Base-by-base conservation (phyloP, 2,797 vertebrate genomes). In the Chromobotia macracanthus region DNA sequence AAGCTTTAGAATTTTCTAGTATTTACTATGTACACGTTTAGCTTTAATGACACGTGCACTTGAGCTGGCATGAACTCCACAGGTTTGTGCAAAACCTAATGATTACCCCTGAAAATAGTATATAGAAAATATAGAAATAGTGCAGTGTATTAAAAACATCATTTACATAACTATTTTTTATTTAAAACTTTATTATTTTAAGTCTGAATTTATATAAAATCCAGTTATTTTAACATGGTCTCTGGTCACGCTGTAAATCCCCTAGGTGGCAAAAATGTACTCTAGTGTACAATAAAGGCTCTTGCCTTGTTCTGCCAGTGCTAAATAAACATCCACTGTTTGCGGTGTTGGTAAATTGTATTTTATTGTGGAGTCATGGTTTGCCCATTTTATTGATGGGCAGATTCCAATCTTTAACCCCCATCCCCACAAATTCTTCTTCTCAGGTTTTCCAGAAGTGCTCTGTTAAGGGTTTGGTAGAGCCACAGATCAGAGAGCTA, bases 371-470 rank as follows among this genome's bases (percentile, higher is more conserved):
- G 5, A 6, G n/a, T 35, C 19, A 35, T 19, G 61, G 23, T 48
- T 46, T 61, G 60, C 65, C 86, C 81, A 79, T 63, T 82, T 63
- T 82, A 82, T 48, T 85, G 72, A 81, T 86, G 41, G 38, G 23
- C 8, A 56, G 55, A 81, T 82, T 76, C 12, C 50, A 70, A 63
- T 69, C 55, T 84, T 79, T 88, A 82, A 85, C 74, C 75, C 86
- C 56, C 87, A 78, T 88, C 85, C 79, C 68, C 83, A 74, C 77
- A 86, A 87, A 85, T 84, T 93, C 87, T 94, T 93, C 94, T 92
- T 91, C 90, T 90, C 91, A 99, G 97, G 97, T 96, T 90, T 98
- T 98, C 96, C 96, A 99, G 97, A 98, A 96, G 95, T 98, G 95
- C 92, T 93, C 96, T 91, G 87, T 96, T 95, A 95, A 94, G 95